Base-by-base conservation (phyloP, 2,113 vertebrate species). In the Nesospiza acunhae region DNA sequence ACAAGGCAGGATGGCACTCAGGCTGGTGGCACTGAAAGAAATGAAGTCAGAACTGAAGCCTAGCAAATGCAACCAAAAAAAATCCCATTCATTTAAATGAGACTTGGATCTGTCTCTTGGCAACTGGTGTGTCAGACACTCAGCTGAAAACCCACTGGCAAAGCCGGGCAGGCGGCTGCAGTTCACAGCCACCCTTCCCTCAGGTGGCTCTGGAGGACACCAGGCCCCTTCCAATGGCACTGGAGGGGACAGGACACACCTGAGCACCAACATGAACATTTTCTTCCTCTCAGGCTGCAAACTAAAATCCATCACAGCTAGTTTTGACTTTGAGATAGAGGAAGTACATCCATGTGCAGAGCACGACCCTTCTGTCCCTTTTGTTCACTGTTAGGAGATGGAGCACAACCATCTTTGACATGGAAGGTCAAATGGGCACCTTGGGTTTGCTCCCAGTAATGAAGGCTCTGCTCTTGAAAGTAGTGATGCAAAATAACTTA, bases 401-500 rank as follows among this genome's bases (percentile, higher is more conserved):
- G 16, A 53, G 12, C 46, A 19, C 19, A 55, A 59, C 33, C 76
- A 39, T 4, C 42, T 81, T 39, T 56, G 70, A 60, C 53, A 26
- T 4, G 16, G 37, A 69, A 87, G 53, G 82, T 86, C 60, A 91
- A 87, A 94, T 7, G n/a, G 11, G 15, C 76, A 83, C 74, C 74
- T 93, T 23, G 60, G 85, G 47, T 91, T 94, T 76, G 50, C 77
- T 86, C 89, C 64, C 77, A 49, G 42, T 77, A 88, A 73, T 21
- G 79, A 62, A 90, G 46, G 42, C 41, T 84, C 87, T 84, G 53
- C 31, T 78, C 69, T 83, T 85, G 68, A 90, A 96, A 82, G 56
- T 37, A 95, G 89, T 27, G 91, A 70, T 21, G 60, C 63, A 95
- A 93, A 93, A 93, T 67, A 64, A 94, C 63, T 93, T 95, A 76